Evolutionary conservation across 2,888 invertebrate species (phyloP), one percentile per base, ranked within the genome.

Genomic region (Netelia fuscicornis): DNA sequence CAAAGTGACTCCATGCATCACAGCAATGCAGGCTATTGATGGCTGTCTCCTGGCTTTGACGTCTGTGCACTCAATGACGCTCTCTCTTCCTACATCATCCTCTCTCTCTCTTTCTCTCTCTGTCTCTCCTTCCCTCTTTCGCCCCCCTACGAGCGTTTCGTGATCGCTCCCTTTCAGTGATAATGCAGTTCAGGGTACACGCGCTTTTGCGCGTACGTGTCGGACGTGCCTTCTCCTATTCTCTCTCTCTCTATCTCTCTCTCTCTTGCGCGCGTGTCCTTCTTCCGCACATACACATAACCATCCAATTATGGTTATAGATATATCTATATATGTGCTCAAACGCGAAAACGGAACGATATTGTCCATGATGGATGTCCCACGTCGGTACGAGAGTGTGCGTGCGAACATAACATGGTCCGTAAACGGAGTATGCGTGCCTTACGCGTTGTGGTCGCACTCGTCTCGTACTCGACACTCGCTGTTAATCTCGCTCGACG

Each of bases 21-120:
- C 85, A 83, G 48, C 56, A 68, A 84, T 81, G 48, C 68, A 82
- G 77, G 71, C 77, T 87, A 87, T 89, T 87, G 89, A 89, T 88
- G 88, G 87, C 88, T 89, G 89, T 89, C 89, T 87, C 85, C 89
- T 88, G 88, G 84, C 83, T 87, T 88, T 89, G 89, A 89, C 89
- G 86, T 88, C 85, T 88, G 60, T 75, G 74, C 68, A 64, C 76
- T 81, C 81, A 56, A 84, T 77, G 77, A 52, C 48, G 58, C 25
- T 56, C 70, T 17, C 70, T 64, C 71, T 79, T 65, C 44, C 71
- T 79, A 42, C 11, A 71, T 71, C 42, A 60, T 56, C 44, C 71
- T 56, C 64, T 56, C 58, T 58, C 37, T 42, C 30, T 2, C 58
- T n/a, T 56, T 20, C 9, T 20, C 58, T 10, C 20, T 58, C 52